These are phyloP conservation scores for Limulus polyphemus DNA, from an alignment of 2,888 invertebrate species.

Conservation along the genomic window DNA sequence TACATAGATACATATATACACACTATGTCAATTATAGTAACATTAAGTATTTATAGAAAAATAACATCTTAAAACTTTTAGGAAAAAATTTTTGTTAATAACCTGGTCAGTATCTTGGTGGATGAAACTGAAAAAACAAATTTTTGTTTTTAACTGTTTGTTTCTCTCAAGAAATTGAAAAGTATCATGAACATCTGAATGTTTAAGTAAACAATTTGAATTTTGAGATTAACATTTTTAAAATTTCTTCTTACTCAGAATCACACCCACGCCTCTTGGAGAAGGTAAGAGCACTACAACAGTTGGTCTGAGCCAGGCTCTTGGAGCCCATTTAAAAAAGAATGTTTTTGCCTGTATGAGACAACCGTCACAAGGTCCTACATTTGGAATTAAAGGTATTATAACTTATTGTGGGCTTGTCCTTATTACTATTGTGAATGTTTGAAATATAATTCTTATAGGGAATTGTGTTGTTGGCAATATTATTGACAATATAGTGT, in stretches of 20 bases:
- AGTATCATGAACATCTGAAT: too few species aligned
- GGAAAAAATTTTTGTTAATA: too few species aligned
- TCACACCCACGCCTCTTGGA: conserved; percentile 96
- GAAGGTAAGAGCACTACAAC: conserved; percentile 97
- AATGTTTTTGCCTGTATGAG: conserved; percentile 89
- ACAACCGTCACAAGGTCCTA: conserved; percentile 97
- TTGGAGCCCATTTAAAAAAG: conserved; percentile 65
- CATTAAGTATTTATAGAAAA: too few species aligned
- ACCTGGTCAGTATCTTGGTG: too few species aligned
- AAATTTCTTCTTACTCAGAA: conserved; percentile 44
- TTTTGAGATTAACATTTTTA: background rate
- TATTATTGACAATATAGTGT: background rate
- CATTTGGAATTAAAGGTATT: conserved; percentile 84
- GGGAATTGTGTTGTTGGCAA: background rate
- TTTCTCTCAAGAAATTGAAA: too few species aligned
- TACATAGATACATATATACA: too few species aligned
- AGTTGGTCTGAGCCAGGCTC: conserved; percentile 81
- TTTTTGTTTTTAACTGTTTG: too few species aligned
- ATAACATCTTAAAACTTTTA: too few species aligned
- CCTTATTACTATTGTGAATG: background rate
- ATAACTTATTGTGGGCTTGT: background rate
- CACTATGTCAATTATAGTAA: too few species aligned
- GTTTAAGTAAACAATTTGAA: too few species aligned
- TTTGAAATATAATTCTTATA: background rate
- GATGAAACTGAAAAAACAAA: too few species aligned